Base-by-base conservation (phyloP, 2,113 vertebrate genomes). In the Catharus minimus region DNA sequence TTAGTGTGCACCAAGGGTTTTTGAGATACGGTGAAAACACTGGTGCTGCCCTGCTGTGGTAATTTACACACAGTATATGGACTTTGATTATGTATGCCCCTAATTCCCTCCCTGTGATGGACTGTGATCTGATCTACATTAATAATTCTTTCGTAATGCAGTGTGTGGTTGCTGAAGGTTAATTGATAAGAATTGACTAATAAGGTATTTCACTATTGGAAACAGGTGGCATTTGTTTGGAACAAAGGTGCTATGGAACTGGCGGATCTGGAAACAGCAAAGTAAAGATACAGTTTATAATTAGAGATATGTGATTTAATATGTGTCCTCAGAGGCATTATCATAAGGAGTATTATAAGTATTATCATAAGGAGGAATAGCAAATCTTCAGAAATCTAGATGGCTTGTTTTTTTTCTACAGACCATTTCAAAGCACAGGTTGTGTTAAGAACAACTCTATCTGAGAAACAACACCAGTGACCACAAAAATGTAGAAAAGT, bases 101-200 rank as follows among this genome's bases (percentile, higher is more conserved):
- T 95, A 95, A 95, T 93, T 95, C 86, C 67, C 21, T 89, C 28
- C 64, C 41, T 50, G 60, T 95, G 94, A 90, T 93, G 86, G 88
- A 95, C 93, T 85, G 81, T 73, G 88, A 93, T 96, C 90, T 93
- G 71, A 95, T 95, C 82, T 90, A 92, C 92, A 92, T 89, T 95
- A 86, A 74, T 93, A 95, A 96, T 95, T 90, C 90, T 92, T 93
- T 82, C 57, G 76, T 94, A 95, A 93, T 87, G 71, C 88, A 95
- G 90, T 82, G 62, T 78, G 67, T 64, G 44, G 86, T 43, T 85
- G 52, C 84, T 85, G 83, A 85, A 92, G 86, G 90, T 90, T 95
- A 96, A 95, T 93, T 95, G 83, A 90, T 89, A 95, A n/a, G 77
- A 92, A 88, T 83, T 92, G 90, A 74, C 56, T 89, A 95, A 93